phyloP scores from a whole-genome alignment of 64 coral and sea anemone genomes.

The Pocillopora verrucosa region DNA sequence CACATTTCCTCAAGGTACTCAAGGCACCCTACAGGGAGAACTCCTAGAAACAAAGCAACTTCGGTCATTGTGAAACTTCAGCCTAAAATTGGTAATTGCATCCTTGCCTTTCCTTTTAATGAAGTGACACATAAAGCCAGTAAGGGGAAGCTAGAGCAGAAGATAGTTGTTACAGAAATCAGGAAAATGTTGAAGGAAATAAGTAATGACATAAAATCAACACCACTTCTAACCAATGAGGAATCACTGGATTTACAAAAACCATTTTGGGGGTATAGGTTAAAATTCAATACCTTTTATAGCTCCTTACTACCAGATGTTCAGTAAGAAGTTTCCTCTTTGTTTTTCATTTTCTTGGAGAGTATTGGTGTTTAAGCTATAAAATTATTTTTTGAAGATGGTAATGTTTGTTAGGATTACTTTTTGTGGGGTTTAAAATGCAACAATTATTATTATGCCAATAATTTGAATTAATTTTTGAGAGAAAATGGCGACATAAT shows the following conservation, averaged over 20 bases:
- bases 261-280: constrained; percentile 44
- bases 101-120: constrained; percentile 78
- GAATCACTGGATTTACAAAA: background rate
- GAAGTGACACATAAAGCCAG: constrained; percentile 30
- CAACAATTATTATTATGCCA: no score
- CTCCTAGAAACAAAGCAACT: background rate
- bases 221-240: background rate
- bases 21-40: background rate
- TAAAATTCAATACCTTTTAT: constrained; percentile 17
- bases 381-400: no score
- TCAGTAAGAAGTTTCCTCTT: no score
- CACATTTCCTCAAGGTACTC: background rate
- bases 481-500: no score
- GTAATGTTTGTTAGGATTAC: no score
- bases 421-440: no score
- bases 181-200: constrained; percentile 20
- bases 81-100: constrained; percentile 57
- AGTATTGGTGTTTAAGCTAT: no score
- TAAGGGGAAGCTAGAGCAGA: constrained; percentile 2
- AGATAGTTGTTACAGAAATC: constrained; percentile 27
- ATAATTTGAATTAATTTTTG: no score
- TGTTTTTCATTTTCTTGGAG: no score
- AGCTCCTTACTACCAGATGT: background rate
- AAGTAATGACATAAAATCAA: background rate
- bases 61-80: constrained; percentile 24